Evolutionary conservation across 2,888 invertebrate genomes (phyloP).

Genomic region (Lacanobia wlatinum): DNA sequence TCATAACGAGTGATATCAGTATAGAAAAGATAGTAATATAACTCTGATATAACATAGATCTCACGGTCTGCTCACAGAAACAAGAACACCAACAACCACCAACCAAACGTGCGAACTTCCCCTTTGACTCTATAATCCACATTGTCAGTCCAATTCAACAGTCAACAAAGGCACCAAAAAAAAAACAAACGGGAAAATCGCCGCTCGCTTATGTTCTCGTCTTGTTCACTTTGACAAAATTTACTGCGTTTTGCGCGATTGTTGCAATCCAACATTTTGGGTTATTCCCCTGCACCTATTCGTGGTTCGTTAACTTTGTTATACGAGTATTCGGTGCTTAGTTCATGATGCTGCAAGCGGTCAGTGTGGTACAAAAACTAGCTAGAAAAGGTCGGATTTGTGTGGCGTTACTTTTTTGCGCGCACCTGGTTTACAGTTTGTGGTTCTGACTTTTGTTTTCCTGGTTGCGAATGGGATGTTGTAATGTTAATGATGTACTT

Average conservation of each 20-base stretch:
- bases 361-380: slow-evolving; percentile 61
- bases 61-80: too few relatives aligned
- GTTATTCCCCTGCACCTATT: slow-evolving; percentile 84
- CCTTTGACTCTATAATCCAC: slow-evolving; percentile 1
- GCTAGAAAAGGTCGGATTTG: slow-evolving; percentile 55
- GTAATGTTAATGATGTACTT: slow-evolving; percentile 36
- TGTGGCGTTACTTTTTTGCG: slow-evolving; percentile 46
- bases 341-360: slow-evolving; percentile 81
- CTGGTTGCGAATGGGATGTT: slow-evolving; percentile 5
- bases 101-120: background rate
- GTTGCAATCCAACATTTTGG: slow-evolving; percentile 86
- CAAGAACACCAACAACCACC: too few relatives aligned
- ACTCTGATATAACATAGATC: too few relatives aligned
- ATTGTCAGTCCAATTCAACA: slow-evolving; percentile 1
- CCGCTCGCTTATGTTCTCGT: slow-evolving; percentile 63
- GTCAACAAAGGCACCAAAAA: slow-evolving; percentile 23
- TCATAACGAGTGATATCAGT: too few relatives aligned
- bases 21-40: too few relatives aligned
- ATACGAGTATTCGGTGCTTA: slow-evolving; percentile 84
- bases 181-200: slow-evolving; percentile 31
- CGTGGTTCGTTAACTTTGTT: slow-evolving; percentile 89
- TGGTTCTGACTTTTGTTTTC: slow-evolving; percentile 32
- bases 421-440: slow-evolving; percentile 38
- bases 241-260: slow-evolving; percentile 86
- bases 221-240: slow-evolving; percentile 75